Percentiles rank a stretch among this genome's conserved stretches.
These are phyloP conservation scores for Cepphus grylle DNA, from an alignment of 2,113 vertebrate genomes.

Conservation along the genomic window DNA sequence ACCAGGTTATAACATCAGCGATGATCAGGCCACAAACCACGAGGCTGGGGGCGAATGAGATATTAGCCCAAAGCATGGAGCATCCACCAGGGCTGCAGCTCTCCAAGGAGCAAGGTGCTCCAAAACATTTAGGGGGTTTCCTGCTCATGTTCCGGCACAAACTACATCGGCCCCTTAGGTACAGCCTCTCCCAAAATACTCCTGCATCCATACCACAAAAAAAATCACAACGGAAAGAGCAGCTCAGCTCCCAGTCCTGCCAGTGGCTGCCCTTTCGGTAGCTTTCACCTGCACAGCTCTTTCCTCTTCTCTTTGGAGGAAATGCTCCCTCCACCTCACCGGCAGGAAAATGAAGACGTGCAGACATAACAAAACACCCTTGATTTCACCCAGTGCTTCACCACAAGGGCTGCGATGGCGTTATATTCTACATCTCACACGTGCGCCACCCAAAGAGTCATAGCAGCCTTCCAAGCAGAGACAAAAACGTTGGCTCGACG, in stretches of 20 bases:
- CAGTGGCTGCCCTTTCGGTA: neutral
- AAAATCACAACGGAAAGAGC: neutral
- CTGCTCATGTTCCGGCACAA: neutral
- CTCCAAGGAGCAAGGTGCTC: neutral
- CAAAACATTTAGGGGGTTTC: neutral
- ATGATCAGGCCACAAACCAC: neutral
- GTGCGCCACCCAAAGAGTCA: neutral
- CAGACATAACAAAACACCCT: rapidly evolving
- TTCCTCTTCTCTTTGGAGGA: neutral
- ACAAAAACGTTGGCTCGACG: neutral
- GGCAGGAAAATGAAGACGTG: neutral
- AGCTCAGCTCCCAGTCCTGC: neutral
- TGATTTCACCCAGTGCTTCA: rapidly evolving
- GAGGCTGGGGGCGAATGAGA: too few relatives aligned
- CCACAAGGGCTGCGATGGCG: rapidly evolving
- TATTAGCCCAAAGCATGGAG: neutral
- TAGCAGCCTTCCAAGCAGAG: neutral
- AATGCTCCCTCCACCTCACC: rapidly evolving
- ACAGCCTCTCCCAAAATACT: neutral
- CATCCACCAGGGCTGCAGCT: neutral
- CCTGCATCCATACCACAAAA: neutral
- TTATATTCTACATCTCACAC: rapidly evolving
- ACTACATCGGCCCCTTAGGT: rapidly evolving
- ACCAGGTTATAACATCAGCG: neutral
- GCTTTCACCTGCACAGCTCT: neutral